phyloP scores from a whole-genome alignment of 1,140 invertebrate species.

The Philopotamus ludificatus region DNA sequence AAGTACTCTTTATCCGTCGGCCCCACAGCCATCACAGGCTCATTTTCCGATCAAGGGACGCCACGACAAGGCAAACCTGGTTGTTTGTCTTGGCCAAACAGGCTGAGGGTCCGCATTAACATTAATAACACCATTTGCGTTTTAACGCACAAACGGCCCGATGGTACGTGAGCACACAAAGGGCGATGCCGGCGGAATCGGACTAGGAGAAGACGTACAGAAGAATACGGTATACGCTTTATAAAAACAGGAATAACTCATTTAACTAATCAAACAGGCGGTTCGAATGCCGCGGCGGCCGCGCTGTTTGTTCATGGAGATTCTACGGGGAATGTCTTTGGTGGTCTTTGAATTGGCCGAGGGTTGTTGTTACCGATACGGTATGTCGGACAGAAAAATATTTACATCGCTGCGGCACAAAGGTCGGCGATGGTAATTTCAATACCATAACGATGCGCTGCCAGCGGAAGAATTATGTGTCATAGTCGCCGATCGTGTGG shows the following conservation, averaged over 20 bases:
- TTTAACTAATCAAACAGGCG: constrained; percentile 27
- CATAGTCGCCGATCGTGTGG: too few relatives aligned
- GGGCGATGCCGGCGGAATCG: constrained; percentile 4
- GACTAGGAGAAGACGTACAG: neutral
- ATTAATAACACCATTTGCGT: constrained; percentile 38
- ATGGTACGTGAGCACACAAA: constrained; percentile 12
- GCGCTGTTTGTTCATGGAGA: constrained; percentile 2
- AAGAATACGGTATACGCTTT: neutral
- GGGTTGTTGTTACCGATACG: neutral
- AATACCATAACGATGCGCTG: neutral
- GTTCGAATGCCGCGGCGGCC: constrained; percentile 25
- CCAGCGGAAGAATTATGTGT: too few relatives aligned
- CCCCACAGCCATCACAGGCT: neutral
- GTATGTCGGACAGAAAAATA: too few relatives aligned
- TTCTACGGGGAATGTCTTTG: constrained; percentile 1
- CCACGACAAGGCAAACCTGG: neutral
- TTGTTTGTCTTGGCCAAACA: constrained; percentile 31
- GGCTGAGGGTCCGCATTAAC: constrained; percentile 15
- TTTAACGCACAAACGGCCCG: constrained; percentile 28
- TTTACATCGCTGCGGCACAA: too few relatives aligned
- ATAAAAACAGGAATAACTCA: constrained; percentile 20
- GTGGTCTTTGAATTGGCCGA: constrained; percentile 18
- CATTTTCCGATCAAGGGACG: neutral
- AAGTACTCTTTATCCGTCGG: too few relatives aligned
- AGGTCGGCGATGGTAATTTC: neutral